Percentiles rank a stretch among this genome's conserved stretches.
Evolutionary conservation across 2,797 vertebrate species (phyloP).

Genomic region (Caiman crocodilus): DNA sequence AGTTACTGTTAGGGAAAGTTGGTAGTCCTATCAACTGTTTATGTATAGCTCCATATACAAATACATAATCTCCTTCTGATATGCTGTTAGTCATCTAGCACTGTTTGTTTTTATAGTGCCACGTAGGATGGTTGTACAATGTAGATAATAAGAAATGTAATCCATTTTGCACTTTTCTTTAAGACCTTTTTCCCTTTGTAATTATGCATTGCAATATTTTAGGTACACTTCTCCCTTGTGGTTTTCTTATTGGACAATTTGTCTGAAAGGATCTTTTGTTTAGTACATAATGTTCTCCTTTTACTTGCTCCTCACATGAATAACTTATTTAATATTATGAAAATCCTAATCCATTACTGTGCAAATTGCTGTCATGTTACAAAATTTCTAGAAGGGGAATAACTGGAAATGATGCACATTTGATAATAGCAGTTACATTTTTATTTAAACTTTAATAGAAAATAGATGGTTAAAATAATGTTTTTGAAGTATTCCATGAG

Average conservation of each 20-base stretch:
- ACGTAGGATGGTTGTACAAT: no score
- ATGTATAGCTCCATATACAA: background rate
- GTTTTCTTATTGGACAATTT: background rate
- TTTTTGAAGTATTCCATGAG: background rate
- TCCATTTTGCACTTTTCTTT: no score
- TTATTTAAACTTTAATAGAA: background rate
- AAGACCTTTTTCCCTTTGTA: no score
- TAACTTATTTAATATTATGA: background rate
- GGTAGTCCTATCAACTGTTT: conserved; percentile 29
- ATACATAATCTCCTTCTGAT: background rate
- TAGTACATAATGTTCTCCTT: background rate
- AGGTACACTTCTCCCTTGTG: background rate
- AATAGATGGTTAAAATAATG: background rate
- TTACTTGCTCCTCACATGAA: background rate
- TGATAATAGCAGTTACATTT: background rate
- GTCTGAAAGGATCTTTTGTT: fast-evolving
- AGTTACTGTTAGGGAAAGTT: background rate
- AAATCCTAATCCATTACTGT: background rate
- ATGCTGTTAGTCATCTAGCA: background rate
- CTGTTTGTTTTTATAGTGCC: background rate
- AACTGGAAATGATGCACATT: background rate
- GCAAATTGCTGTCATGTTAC: no score
- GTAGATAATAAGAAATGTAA: no score
- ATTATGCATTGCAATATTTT: background rate
- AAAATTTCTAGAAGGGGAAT: background rate